phyloP scores from a whole-genome alignment of 2,797 vertebrate species.

The Rhinophrynus dorsalis region DNA sequence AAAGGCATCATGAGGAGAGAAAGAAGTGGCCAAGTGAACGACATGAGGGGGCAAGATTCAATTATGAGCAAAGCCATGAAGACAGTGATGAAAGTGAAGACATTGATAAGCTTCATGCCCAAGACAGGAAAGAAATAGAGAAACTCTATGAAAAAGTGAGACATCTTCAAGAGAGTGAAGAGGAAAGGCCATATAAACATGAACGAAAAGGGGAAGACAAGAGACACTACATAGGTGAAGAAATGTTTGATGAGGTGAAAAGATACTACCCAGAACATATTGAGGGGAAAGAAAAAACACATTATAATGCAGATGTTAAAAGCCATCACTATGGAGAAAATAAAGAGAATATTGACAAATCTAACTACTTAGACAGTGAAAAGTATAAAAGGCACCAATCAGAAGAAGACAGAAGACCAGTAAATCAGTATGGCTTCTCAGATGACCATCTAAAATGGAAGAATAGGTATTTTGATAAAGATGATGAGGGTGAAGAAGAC shows the following conservation, averaged over 20 bases:
- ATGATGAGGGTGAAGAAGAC: constrained; percentile 56
- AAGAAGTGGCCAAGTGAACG: constrained; percentile 34
- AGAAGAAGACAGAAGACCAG: constrained; percentile 62
- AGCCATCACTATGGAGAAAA: constrained; percentile 54
- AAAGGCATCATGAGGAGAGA: constrained; percentile 32
- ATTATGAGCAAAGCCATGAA: neutral
- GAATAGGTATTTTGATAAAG: constrained; percentile 59
- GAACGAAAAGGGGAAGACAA: constrained; percentile 58
- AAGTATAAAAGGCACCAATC: constrained; percentile 40
- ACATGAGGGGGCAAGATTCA: constrained; percentile 27
- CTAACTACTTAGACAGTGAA: constrained; percentile 39
- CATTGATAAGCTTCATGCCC: constrained; percentile 8
- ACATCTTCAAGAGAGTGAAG: constrained; percentile 28
- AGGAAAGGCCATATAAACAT: constrained; percentile 41
- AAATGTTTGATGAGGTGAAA: constrained; percentile 55
- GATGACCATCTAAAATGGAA: constrained; percentile 81
- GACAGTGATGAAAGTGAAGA: constrained; percentile 30
- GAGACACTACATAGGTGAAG: constrained; percentile 64
- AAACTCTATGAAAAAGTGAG: constrained; percentile 54
- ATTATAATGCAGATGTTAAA: constrained; percentile 28
- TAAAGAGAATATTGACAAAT: constrained; percentile 49
- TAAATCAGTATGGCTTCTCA: constrained; percentile 68
- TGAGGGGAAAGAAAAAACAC: constrained; percentile 54
- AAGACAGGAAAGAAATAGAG: constrained; percentile 52
- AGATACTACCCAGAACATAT: constrained; percentile 45